phyloP scores from a whole-genome alignment of 1,140 invertebrate species.

The Eueides isabella region DNA sequence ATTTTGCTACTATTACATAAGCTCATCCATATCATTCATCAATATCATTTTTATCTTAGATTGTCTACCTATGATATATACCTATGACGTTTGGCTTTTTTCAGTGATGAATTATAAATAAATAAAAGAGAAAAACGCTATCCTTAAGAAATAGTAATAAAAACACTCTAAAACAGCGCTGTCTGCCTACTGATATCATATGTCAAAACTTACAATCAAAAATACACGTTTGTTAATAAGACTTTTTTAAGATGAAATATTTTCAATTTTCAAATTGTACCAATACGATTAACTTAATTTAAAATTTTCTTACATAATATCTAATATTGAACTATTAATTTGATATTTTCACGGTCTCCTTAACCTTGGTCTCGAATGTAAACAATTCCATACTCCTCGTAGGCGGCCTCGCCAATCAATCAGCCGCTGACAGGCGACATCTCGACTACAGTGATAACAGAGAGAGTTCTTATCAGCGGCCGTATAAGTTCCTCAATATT shows the following conservation, averaged over 20 bases:
- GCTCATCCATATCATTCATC: no score
- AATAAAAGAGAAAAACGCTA: neutral
- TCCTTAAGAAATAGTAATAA: neutral
- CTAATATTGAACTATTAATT: neutral
- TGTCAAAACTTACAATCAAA: no score
- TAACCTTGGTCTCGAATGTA: conserved; percentile 44
- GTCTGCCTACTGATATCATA: no score
- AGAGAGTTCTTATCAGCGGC: conserved; percentile 27
- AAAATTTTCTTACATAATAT: neutral
- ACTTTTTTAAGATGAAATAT: no score
- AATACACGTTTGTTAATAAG: no score
- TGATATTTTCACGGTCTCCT: conserved; percentile 27
- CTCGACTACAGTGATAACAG: conserved; percentile 38
- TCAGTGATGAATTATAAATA: neutral
- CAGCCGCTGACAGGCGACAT: conserved; percentile 49
- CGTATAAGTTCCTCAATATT: conserved; percentile 18
- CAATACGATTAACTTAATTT: no score
- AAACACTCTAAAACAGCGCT: neutral
- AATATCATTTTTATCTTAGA: neutral
- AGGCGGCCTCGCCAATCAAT: conserved; percentile 62
- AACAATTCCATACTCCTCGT: conserved; percentile 54
- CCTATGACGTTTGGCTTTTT: neutral
- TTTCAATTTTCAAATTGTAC: no score
- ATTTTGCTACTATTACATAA: no score
- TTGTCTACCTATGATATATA: no score